phyloP scores from a whole-genome alignment of 2,797 vertebrate species.

The Mormyrus hasselquistii region DNA sequence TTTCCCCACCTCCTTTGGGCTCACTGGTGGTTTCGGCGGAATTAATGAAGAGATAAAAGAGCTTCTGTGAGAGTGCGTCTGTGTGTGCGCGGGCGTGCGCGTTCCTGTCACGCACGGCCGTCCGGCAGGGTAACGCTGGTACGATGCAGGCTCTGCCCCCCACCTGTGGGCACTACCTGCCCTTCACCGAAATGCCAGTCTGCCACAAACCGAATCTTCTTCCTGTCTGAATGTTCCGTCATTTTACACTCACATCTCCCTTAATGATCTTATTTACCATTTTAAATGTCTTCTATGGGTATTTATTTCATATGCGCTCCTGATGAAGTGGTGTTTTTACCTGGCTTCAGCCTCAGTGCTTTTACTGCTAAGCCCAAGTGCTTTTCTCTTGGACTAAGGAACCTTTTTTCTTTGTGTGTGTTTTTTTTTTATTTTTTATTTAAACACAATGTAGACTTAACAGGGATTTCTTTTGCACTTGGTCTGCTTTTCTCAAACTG shows the following conservation, averaged over 20 bases:
- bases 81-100: no score
- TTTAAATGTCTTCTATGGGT: neutral
- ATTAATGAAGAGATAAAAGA: neutral
- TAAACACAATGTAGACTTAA: neutral
- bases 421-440: no score
- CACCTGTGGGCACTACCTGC: neutral
- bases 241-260: neutral
- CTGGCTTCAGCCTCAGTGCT: neutral
- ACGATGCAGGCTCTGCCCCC: neutral
- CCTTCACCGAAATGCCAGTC: neutral
- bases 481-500: neutral
- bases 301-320: neutral
- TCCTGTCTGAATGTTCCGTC: neutral
- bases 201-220: neutral
- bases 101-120: neutral
- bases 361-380: neutral
- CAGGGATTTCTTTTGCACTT: neutral
- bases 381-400: conserved; percentile 1
- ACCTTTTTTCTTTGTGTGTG: neutral
- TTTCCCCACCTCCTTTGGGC: neutral
- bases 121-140: neutral
- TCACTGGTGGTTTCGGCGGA: neutral
- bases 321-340: neutral
- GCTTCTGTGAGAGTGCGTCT: neutral
- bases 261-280: neutral